Conservation (phyloP, 2,797 vertebrate genomes). For the Dipus sagitta region DNA sequence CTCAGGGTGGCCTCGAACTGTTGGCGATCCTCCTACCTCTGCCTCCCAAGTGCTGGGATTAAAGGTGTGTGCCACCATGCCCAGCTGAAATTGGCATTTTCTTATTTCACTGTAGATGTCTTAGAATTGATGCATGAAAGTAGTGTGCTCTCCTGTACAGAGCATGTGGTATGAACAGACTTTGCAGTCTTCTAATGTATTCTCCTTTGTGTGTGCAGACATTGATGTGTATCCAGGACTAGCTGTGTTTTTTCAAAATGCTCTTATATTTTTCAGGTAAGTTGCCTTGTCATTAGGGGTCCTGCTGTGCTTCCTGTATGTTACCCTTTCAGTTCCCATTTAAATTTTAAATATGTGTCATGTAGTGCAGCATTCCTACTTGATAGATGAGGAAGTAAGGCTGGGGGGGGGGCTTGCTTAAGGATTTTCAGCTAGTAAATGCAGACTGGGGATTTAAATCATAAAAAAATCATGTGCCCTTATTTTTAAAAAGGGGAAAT, state of each 20-base stretch:
- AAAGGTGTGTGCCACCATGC: too few relatives aligned
- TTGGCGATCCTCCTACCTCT: too few relatives aligned
- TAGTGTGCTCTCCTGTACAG: background rate
- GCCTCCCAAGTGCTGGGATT: too few relatives aligned
- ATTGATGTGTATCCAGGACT: slow-evolving; percentile 93
- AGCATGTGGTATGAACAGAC: rapidly evolving
- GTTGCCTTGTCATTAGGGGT: slow-evolving; percentile 65
- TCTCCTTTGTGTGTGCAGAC: slow-evolving; percentile 86
- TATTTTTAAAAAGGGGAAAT: background rate
- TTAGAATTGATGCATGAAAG: background rate
- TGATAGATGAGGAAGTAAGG: background rate
- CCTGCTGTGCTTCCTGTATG: background rate
- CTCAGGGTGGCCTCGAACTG: too few relatives aligned
- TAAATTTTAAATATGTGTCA: background rate
- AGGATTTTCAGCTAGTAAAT: background rate
- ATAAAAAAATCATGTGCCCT: background rate
- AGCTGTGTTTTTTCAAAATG: slow-evolving; percentile 96
- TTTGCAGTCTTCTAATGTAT: slow-evolving; percentile 41
- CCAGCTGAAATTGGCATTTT: background rate
- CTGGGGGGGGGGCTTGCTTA: background rate
- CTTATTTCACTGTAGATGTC: background rate
- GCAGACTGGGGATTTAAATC: background rate
- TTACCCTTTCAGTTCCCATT: background rate
- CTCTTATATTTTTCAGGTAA: slow-evolving; percentile 97
- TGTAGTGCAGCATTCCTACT: background rate